phyloP scores from a whole-genome alignment of 2,797 vertebrate species.

The Megaceryle alcyon region DNA sequence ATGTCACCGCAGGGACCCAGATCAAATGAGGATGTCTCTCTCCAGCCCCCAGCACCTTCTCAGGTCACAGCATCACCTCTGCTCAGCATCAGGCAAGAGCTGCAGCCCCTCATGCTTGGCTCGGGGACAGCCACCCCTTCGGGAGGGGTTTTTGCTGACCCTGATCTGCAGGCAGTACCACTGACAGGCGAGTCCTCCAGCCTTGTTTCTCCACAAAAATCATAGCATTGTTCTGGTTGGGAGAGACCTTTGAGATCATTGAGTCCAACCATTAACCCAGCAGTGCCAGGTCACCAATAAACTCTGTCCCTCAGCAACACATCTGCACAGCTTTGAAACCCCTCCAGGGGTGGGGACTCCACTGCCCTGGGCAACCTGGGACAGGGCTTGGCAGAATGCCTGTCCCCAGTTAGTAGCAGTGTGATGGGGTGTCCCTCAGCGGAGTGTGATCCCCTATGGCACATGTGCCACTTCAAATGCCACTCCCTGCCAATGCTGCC shows the following conservation, averaged over 20 bases:
- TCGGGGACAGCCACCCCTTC: not conserved
- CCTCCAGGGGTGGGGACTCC: not conserved
- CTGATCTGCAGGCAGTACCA: not conserved
- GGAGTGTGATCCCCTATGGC: too few species aligned
- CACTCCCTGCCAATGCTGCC: not conserved
- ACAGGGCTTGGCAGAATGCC: not conserved
- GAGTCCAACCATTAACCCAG: not conserved
- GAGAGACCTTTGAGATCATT: not conserved
- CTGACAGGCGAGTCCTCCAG: conserved; percentile 29
- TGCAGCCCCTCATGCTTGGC: not conserved
- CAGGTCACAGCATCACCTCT: not conserved
- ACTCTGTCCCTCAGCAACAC: not conserved
- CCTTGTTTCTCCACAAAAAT: not conserved
- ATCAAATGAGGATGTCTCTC: not conserved
- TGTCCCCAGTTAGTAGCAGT: too few species aligned
- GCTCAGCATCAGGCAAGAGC: conserved; percentile 11
- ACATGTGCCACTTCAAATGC: fast-evolving
- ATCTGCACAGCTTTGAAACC: not conserved
- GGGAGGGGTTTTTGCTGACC: not conserved
- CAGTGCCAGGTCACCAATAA: not conserved
- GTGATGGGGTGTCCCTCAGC: fast-evolving
- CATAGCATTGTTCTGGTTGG: not conserved
- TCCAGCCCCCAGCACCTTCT: not conserved
- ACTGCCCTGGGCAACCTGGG: not conserved
- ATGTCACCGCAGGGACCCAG: not conserved